These are phyloP conservation scores for Antheraea pernyi DNA, from an alignment of 1,140 invertebrate species.

Conservation along the genomic window DNA sequence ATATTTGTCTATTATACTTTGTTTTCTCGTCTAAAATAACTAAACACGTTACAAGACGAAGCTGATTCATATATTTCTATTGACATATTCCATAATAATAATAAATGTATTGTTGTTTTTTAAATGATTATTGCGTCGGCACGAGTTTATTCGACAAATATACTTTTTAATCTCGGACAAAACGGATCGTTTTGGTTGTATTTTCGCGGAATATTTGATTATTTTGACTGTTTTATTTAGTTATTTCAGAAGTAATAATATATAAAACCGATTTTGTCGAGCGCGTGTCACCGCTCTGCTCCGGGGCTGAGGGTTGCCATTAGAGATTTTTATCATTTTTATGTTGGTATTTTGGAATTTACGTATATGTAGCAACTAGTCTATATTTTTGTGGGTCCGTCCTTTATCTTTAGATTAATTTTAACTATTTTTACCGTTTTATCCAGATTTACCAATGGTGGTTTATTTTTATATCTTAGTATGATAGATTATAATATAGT, in stretches of 20 bases:
- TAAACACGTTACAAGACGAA: not conserved
- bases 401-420: conserved; percentile 33
- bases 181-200: not conserved
- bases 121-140: not conserved
- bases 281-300: conserved; percentile 13
- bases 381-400: conserved; percentile 50
- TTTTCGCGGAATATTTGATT: too few relatives aligned
- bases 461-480: not conserved
- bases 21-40: not conserved
- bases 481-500: not conserved
- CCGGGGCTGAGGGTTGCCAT: conserved; percentile 53
- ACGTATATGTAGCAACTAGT: conserved; percentile 43
- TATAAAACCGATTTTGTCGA: not conserved
- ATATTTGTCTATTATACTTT: not conserved
- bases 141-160: not conserved
- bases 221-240: not conserved
- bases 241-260: not conserved
- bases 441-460: not conserved
- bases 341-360: not conserved
- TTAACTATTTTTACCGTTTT: not conserved
- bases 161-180: not conserved
- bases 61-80: not conserved
- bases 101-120: not conserved
- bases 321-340: conserved; percentile 26
- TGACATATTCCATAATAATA: not conserved